A percentile compares a stretch with the other conserved stretches of the same genome.
Evolutionary conservation across 2,888 invertebrate species (phyloP).

Genomic region (Amiota minor): DNA sequence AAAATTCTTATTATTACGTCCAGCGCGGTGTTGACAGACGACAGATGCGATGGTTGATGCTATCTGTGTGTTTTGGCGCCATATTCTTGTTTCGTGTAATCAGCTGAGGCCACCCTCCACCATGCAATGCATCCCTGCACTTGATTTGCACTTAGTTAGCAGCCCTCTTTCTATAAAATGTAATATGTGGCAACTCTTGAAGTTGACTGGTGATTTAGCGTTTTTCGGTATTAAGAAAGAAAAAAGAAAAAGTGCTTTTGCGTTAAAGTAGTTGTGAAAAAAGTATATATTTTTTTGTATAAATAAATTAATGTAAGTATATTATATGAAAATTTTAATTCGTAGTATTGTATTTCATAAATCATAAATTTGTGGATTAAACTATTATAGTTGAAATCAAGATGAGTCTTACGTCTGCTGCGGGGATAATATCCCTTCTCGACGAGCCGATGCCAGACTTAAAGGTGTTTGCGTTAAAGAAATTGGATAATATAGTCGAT

Average conservation of each 20-base stretch:
- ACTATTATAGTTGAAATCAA: slow-evolving; percentile 32
- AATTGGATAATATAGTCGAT: slow-evolving; percentile 94
- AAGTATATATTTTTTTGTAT: not conserved
- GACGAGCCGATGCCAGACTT: slow-evolving; percentile 95
- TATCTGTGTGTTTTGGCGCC: slow-evolving; percentile 49
- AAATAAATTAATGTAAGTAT: too few relatives aligned
- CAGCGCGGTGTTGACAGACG: too few relatives aligned
- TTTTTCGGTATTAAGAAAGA: slow-evolving; percentile 61
- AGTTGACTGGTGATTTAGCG: slow-evolving; percentile 44
- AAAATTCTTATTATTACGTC: not conserved
- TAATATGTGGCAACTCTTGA: slow-evolving; percentile 7
- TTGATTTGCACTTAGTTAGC: slow-evolving; percentile 38
- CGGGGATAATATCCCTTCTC: slow-evolving; percentile 95
- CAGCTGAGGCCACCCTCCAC: not conserved
- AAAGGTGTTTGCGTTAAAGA: slow-evolving; percentile 93
- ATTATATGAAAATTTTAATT: too few relatives aligned
- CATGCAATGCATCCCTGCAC: not conserved
- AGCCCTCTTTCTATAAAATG: slow-evolving; percentile 37
- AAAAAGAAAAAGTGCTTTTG: slow-evolving; percentile 26
- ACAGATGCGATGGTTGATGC: not conserved
- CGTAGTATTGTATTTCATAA: too few relatives aligned
- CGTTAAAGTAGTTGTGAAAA: not conserved
- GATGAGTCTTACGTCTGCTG: slow-evolving; percentile 79
- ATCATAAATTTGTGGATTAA: too few relatives aligned
- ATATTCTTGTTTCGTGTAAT: slow-evolving; percentile 54